Percentiles rank a stretch among this genome's conserved stretches.
phyloP scores from a whole-genome alignment of 2,888 invertebrate species.

The Portevinia maculata region DNA sequence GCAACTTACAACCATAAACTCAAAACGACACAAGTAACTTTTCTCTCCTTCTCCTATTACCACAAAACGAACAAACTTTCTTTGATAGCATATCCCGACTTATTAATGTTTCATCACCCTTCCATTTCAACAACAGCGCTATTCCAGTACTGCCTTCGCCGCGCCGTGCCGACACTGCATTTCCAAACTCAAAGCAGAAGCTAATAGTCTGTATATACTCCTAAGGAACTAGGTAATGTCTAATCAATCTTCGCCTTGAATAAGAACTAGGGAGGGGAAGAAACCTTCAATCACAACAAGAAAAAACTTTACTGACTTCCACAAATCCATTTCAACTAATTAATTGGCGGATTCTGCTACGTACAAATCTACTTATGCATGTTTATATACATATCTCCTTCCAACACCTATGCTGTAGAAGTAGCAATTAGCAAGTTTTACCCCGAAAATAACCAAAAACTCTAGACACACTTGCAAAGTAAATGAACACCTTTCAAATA shows the following conservation, averaged over 20 bases:
- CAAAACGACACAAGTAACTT: constrained; percentile 43
- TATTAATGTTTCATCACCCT: constrained; percentile 68
- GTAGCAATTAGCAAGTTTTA: constrained; percentile 57
- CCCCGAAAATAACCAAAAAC: constrained; percentile 5
- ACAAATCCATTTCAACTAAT: constrained; percentile 80
- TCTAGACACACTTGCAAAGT: constrained; percentile 16
- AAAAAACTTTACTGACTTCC: constrained; percentile 78
- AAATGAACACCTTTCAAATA: constrained; percentile 50
- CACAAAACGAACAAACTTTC: constrained; percentile 50
- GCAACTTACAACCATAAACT: too few relatives aligned
- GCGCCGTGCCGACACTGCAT: constrained; percentile 34
- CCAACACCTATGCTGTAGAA: not conserved
- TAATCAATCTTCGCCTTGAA: constrained; percentile 69
- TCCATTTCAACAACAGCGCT: constrained; percentile 23
- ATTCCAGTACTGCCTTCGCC: constrained; percentile 51
- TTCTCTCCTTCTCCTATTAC: constrained; percentile 57
- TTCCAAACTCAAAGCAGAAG: not conserved
- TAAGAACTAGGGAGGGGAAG: constrained; percentile 29
- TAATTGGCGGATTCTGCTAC: constrained; percentile 40
- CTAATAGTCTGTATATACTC: not conserved
- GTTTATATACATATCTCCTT: not conserved
- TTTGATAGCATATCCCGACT: constrained; percentile 57
- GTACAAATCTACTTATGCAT: constrained; percentile 2
- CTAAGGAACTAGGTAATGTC: not conserved
- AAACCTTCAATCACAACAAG: constrained; percentile 21